A percentile compares a stretch with the other conserved stretches of the same genome.
Conservation (phyloP, 2,888 invertebrate genomes). For the Rhodophaea formosa region DNA sequence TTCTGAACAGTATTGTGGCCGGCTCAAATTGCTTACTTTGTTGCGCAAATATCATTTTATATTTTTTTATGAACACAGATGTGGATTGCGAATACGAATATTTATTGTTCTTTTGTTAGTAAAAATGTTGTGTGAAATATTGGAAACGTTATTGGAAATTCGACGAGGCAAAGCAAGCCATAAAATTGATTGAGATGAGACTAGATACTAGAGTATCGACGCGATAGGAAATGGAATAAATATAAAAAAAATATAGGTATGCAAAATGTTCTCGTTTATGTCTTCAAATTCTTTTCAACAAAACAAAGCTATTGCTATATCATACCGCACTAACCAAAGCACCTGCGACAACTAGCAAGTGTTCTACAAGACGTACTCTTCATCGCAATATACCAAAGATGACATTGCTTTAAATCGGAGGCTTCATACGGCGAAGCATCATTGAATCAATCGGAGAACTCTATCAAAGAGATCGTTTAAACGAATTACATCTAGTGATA, state of each 20-base stretch:
- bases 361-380: neutral
- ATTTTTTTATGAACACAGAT: constrained; percentile 2
- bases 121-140: neutral
- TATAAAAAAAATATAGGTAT: no score
- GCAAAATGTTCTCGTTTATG: no score
- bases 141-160: neutral
- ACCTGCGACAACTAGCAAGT: no score
- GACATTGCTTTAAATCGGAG: neutral
- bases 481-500: constrained; percentile 9
- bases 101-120: neutral
- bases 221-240: no score
- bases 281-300: no score
- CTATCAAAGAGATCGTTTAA: constrained; percentile 2
- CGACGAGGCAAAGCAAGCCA: neutral
- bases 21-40: neutral
- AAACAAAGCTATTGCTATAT: no score
- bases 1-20: constrained; percentile 10
- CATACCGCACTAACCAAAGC: no score
- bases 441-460: neutral
- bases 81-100: neutral
- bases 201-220: neutral
- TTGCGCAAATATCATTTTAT: neutral
- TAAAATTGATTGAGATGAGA: neutral
- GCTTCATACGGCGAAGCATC: neutral
- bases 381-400: neutral